Evolutionary conservation across 2,888 invertebrate genomes (phyloP), one percentile per base, ranked within the genome.

Genomic region (Melinaea marsaeus): DNA sequence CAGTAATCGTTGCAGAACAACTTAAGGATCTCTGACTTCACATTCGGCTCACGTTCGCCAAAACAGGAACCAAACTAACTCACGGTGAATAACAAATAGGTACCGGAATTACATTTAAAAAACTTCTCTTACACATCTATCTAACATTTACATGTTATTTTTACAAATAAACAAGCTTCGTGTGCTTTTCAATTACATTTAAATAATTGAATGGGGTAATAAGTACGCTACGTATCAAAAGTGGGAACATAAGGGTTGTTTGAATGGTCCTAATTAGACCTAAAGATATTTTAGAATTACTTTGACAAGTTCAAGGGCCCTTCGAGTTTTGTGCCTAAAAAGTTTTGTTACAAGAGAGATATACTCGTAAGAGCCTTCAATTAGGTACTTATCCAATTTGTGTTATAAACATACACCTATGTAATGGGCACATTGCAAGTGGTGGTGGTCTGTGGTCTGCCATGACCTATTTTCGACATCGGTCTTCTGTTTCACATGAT

Each of bases 221-320:
- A 32, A 51, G 51, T 51, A 51, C 51, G 51, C 51, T 32, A 51
- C 51, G 51, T 51, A 32, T 51, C 51, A 22, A 51, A 32, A 51
- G 51, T 51, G 32, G 32, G 48, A 9, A 22, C 32, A 51, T 32
- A 4, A 51, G 51, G 11, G 51, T 32, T 9, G 51, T 51, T 51
- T 51, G 51, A 51, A 51, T 32, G 32, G 32, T 51, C 51, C 32
- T 51, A 51, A 51, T 51, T 51, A 51, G 32, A 6, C 51, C 6
- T 51, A 32, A 51, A 32, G 32, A 51, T 32, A 32, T 51, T 51
- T 32, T 9, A 51, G 51, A 51, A 51, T 51, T 51, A 32, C 22
- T 32, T 32, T 11, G 51, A 51, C 51, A 51, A 51, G 51, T 51
- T 51, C 51, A 32, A 51, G 51, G 51, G 32, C 51, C 22, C 51